A percentile compares a stretch with the other conserved stretches of the same genome.
Conservation (phyloP, 2,888 invertebrate species). For the Creontiades dilutus region DNA sequence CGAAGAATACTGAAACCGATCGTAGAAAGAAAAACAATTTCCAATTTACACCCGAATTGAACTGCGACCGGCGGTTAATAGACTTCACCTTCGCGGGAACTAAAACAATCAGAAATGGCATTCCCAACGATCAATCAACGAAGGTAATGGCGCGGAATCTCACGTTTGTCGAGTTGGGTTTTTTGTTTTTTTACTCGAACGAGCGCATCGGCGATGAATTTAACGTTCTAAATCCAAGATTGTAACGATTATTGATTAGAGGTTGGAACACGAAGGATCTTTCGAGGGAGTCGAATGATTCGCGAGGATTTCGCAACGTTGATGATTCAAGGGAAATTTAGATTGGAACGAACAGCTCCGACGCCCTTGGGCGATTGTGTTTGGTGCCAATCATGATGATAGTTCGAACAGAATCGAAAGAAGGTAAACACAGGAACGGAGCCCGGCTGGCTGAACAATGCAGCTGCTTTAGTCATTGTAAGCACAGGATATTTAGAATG, state of each 20-base stretch:
- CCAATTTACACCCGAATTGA: constrained; percentile 29
- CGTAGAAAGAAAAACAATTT: not conserved
- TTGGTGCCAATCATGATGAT: no score
- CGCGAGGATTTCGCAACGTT: not conserved
- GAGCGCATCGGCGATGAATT: constrained; percentile 5
- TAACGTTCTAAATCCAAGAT: constrained; percentile 27
- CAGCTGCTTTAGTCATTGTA: no score
- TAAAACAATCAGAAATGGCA: not conserved
- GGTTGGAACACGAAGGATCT: not conserved
- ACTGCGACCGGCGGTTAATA: not conserved
- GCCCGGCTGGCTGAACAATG: no score
- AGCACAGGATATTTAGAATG: no score
- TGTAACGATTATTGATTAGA: constrained; percentile 16
- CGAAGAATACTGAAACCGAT: not conserved
- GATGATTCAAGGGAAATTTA: not conserved
- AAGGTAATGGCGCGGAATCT: constrained; percentile 12
- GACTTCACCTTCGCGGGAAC: constrained; percentile 16
- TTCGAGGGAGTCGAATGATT: not conserved
- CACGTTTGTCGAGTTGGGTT: not conserved
- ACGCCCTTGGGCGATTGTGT: no score
- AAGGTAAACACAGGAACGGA: no score
- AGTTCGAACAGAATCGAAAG: no score
- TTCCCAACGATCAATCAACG: constrained; percentile 1
- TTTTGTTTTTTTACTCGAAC: not conserved
- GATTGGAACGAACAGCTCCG: not conserved